Evolutionary conservation across 1,140 invertebrate species (phyloP).

Genomic region (Paramacrobiotus metropolitanus): DNA sequence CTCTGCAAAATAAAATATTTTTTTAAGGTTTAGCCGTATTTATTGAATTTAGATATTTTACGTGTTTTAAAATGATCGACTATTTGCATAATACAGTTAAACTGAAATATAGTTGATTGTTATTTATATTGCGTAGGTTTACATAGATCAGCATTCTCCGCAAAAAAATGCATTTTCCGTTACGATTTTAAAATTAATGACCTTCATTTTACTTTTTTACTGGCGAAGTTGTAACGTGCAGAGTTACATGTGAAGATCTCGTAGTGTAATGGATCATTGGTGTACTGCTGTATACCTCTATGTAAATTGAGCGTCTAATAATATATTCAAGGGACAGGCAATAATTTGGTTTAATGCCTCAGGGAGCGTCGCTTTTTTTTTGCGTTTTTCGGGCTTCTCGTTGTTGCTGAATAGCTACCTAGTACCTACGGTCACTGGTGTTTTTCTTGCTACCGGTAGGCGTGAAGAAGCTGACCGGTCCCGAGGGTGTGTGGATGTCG

Average conservation of each 20-base stretch:
- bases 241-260: no score
- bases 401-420: neutral
- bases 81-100: neutral
- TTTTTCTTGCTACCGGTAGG: neutral
- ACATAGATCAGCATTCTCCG: no score
- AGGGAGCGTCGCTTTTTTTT: neutral
- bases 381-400: neutral
- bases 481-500: neutral
- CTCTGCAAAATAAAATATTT: no score
- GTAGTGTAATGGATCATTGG: no score
- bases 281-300: no score
- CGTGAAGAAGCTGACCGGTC: neutral
- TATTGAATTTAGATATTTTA: neutral
- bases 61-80: neutral
- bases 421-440: neutral
- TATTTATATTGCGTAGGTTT: no score
- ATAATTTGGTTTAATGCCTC: neutral
- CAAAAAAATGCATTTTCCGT: no score
- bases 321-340: neutral
- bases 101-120: no score
- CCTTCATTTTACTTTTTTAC: no score
- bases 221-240: no score
- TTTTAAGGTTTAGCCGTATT: neutral
- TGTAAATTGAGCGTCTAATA: no score
- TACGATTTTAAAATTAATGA: no score